Base-by-base conservation (phyloP, 2,797 vertebrate species). In the Momotus momota region DNA sequence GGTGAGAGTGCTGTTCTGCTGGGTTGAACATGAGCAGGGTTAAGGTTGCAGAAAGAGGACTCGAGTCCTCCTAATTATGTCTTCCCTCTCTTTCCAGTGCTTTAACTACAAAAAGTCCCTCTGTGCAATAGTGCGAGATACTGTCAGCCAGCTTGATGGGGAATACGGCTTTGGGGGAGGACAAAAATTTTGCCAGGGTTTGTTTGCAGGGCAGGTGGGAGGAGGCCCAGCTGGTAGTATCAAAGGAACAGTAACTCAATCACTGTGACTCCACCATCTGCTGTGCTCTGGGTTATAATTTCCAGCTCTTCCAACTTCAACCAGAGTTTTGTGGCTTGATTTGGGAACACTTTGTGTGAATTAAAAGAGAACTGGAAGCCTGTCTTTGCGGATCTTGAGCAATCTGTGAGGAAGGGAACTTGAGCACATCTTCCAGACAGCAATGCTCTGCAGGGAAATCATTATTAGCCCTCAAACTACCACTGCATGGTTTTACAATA, bases 161-260 rank as follows among this genome's bases (percentile, higher is more conserved):
- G 55, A 79, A 38, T 4, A 27, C 49, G 58, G 54, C 73, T 69
- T 33, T 40, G 61, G 54, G 35, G 55, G n/a, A 16, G 15, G 45
- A 38, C 11, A 33, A 60, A 26, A 58, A 14, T 43, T 95, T 86
- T 49, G 41, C 48, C 35, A 26, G 54, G 46, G 27, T 79, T 91
- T 92, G 72, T 57, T 75, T 72, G 40, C 66, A 72, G 88, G 81
- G 70, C 73, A 66, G 66, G 81, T 72, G 62, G 90, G 64, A 90
- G 64, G 38, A 43, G 15, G n/a, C 45, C 57, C 88, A 91, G 86
- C 64, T 81, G 88, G 86, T 41, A 19, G 22, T 64, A 71, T 94
- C 86, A 88, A 81, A 95, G 73, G 77, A 81, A n/a, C 70, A 78
- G 86, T 81, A 90, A 90, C 82, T 88, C 77, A 38, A 3, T 60